A percentile compares a stretch with the other conserved stretches of the same genome.
phyloP scores from a whole-genome alignment of 2,113 vertebrate species.

The Scytalopus superciliaris region DNA sequence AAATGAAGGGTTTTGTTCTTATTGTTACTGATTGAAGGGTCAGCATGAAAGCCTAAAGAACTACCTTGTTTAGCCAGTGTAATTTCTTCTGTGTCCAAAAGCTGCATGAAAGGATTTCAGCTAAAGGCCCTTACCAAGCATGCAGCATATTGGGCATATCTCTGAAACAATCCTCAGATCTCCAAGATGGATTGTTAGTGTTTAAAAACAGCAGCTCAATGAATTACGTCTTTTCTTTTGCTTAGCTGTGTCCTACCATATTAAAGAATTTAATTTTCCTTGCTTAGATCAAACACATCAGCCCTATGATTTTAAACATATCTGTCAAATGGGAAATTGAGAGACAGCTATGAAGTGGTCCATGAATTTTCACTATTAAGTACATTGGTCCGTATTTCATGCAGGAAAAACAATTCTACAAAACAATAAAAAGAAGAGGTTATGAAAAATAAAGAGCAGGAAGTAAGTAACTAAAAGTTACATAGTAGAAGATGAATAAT shows the following conservation, averaged over 20 bases:
- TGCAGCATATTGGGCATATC: not conserved
- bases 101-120: not conserved
- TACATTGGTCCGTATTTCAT: not conserved
- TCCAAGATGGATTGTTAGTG: not conserved
- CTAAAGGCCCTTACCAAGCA: not conserved
- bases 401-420: not conserved
- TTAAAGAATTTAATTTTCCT: not conserved
- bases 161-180: not conserved
- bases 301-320: not conserved
- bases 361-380: not conserved
- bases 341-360: not conserved
- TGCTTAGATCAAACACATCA: not conserved
- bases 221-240: not conserved
- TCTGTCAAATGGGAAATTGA: not conserved
- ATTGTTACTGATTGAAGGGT: rapidly evolving
- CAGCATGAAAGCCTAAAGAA: not conserved
- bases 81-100: not conserved
- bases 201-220: not conserved
- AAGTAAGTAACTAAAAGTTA: not conserved
- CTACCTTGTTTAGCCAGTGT: not conserved
- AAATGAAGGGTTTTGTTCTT: not conserved
- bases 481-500: not conserved
- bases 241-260: not conserved
- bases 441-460: not conserved
- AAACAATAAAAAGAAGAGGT: not conserved